Percentiles rank a stretch among this genome's conserved stretches.
phyloP scores from a whole-genome alignment of 2,797 vertebrate genomes.

The Squalus acanthias region DNA sequence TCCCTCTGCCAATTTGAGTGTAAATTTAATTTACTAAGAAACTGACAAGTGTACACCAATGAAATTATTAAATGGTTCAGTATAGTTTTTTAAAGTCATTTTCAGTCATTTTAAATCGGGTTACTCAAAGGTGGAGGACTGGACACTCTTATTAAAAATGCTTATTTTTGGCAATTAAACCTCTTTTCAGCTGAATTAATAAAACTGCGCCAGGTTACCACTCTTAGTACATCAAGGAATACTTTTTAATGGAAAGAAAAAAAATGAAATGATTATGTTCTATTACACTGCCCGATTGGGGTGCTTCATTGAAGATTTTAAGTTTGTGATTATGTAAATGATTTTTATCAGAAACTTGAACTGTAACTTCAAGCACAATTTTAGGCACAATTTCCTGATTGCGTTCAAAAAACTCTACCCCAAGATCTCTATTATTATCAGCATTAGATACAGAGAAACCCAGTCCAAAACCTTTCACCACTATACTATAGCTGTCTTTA shows the following conservation, averaged over 20 bases:
- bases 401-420: neutral
- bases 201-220: neutral
- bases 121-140: neutral
- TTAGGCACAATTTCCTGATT: neutral
- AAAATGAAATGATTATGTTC: neutral
- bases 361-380: neutral
- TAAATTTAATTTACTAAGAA: neutral
- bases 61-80: neutral
- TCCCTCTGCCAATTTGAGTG: too few relatives aligned
- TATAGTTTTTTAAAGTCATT: neutral
- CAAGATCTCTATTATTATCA: neutral
- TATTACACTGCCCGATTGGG: neutral
- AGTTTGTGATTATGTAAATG: neutral
- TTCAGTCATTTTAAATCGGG: neutral
- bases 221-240: neutral
- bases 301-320: neutral
- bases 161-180: neutral
- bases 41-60: neutral
- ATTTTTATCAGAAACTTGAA: neutral
- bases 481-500: neutral
- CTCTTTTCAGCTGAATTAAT: neutral
- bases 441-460: neutral
- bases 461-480: neutral
- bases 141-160: neutral
- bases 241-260: neutral